These are phyloP conservation scores for Aspidapion aeneum DNA, from an alignment of 2,888 invertebrate genomes.

Conservation along the genomic window DNA sequence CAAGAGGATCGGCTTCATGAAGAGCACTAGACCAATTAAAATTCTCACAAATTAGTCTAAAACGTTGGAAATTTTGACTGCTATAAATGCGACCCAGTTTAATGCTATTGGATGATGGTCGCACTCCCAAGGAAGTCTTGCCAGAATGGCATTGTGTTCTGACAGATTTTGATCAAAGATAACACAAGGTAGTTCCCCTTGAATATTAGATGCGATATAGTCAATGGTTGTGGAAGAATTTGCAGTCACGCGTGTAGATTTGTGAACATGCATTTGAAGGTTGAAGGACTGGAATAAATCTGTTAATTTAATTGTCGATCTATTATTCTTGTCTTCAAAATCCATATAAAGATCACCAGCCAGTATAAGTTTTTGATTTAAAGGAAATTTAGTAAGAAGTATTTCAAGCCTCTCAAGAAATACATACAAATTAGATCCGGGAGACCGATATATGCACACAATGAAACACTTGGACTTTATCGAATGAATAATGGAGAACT, in stretches of 20 bases:
- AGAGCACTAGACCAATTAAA: neutral
- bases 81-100: neutral
- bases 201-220: neutral
- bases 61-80: neutral
- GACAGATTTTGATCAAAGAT: neutral
- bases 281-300: neutral
- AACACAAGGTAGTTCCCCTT: neutral
- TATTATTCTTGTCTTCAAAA: neutral
- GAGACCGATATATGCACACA: neutral
- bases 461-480: neutral
- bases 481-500: neutral
- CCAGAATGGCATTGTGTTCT: neutral
- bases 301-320: neutral
- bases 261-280: neutral
- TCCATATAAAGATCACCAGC: neutral
- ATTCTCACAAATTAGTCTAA: neutral
- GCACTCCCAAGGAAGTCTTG: neutral
- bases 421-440: neutral
- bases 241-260: neutral
- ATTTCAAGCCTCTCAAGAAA: neutral
- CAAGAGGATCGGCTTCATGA: neutral
- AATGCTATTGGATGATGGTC: neutral
- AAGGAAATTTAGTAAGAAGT: neutral
- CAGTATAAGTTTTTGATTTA: neutral
- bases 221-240: neutral